Evolutionary conservation across 2,113 vertebrate species (phyloP), one percentile per base, ranked within the genome.

Genomic region (Myotis yumanensis): DNA sequence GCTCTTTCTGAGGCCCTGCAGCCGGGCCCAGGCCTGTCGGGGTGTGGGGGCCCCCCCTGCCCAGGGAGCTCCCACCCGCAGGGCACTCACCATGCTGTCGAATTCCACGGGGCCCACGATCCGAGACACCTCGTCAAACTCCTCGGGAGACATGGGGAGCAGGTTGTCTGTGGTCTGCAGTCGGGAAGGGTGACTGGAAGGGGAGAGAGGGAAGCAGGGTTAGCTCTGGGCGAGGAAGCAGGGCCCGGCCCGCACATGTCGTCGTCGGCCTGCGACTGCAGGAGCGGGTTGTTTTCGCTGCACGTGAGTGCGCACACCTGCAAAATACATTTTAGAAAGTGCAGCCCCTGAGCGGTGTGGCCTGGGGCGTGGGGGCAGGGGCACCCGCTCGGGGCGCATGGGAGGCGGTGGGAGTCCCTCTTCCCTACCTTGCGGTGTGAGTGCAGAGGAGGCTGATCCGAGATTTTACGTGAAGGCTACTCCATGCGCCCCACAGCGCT

Each of bases 91-190:
- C 98, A 99, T 98, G 2, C 97, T 99, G 3, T 99, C 98, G 0
- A 99, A 98, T 91, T 99, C 99, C 8, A 98, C 97, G 0, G 97
- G 59, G n/a, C 97, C 97, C 89, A 99, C 98, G 9, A 98, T 98
- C 59, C 97, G 97, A 35, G 98, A 98, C 81, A 99, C 96, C 59
- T 97, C 99, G 1, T 98, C 98, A n/a, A 98, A 99, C 57, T 99
- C 99, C 46, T 99, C 99, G 0, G 99, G 99, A 40, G 99, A 99
- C 99, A 99, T 99, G 54, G 99, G 99, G 80, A 99, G 98, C 93
- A 99, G 99, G 95, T 98, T 99, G 59, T 99, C 99, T 10, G 98
- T 98, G 59, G 89, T 97, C 95, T 99, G 99, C 85, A 99, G 98
- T 94, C 98, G 98, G 86, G 99, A 99, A 4, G 99, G 98, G 71